Evolutionary conservation across 2,113 vertebrate genomes (phyloP).

Genomic region (Smithornis capensis): DNA sequence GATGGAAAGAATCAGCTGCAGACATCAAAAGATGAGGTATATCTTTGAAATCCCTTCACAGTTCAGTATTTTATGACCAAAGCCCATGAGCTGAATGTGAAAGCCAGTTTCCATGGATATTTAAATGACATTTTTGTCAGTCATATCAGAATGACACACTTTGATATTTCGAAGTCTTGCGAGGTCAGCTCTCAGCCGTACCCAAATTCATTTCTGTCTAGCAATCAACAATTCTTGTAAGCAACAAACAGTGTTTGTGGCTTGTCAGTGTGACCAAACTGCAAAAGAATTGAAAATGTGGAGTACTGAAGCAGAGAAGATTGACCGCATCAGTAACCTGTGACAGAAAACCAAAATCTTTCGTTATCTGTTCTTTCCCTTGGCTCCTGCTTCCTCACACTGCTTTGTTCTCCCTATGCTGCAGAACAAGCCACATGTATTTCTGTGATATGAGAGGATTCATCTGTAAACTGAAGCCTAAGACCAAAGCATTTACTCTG

Average conservation of each 20-base stretch:
- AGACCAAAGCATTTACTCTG: background rate
- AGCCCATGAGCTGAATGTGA: background rate
- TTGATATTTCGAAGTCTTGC: constrained; percentile 15
- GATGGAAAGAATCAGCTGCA: background rate
- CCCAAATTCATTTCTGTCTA: constrained; percentile 41
- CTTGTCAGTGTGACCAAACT: background rate
- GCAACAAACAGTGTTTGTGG: background rate
- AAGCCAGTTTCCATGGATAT: constrained; percentile 36
- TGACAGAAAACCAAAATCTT: background rate
- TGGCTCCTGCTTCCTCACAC: background rate
- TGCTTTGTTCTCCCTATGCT: background rate
- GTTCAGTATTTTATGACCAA: constrained; percentile 6
- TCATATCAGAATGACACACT: background rate
- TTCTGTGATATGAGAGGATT: background rate
- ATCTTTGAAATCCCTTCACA: constrained; percentile 31
- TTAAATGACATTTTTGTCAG: constrained; percentile 41
- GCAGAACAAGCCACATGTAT: background rate
- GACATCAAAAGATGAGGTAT: background rate
- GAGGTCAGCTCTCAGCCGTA: constrained; percentile 15
- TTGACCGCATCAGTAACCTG: background rate
- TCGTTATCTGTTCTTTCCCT: background rate
- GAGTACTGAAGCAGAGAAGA: background rate
- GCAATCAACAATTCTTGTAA: constrained; percentile 15
- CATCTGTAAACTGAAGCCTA: background rate
- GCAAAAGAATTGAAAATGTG: constrained; percentile 12